Evolutionary conservation across 2,113 vertebrate species (phyloP).

Genomic region (rabbit (Oryctolagus cuniculus)): DNA sequence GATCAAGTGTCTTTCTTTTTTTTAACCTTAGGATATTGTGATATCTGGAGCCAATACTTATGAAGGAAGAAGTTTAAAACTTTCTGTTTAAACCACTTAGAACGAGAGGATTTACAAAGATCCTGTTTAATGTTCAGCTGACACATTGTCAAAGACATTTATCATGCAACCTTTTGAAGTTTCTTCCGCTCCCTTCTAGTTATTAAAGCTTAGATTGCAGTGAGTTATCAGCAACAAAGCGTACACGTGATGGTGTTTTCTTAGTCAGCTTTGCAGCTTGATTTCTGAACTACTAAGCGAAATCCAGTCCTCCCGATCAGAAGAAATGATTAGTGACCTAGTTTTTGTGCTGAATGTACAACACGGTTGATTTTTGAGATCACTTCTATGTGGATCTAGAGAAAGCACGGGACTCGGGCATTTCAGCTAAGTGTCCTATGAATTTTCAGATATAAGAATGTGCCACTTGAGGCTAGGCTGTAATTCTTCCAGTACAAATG

Average conservation of each 20-base stretch:
- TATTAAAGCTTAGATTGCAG: constrained; percentile 87
- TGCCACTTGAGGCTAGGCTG: neutral
- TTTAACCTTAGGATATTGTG: constrained; percentile 84
- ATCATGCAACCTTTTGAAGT: constrained; percentile 89
- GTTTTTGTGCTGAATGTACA: constrained; percentile 60
- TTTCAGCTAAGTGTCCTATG: neutral
- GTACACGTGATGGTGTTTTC: constrained; percentile 78
- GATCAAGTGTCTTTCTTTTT: constrained; percentile 75
- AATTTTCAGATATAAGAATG: constrained; percentile 9
- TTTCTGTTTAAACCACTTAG: constrained; percentile 89
- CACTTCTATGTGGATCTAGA: neutral
- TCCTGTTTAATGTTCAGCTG: constrained; percentile 88
- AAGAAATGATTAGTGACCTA: constrained; percentile 77
- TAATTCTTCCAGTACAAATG: constrained; percentile 24
- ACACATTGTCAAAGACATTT: constrained; percentile 89
- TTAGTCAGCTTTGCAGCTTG: constrained; percentile 79
- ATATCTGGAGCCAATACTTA: constrained; percentile 82
- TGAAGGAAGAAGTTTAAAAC: constrained; percentile 86
- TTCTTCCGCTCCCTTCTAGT: constrained; percentile 82
- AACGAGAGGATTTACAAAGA: constrained; percentile 88
- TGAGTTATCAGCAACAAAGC: constrained; percentile 86
- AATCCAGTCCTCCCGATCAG: constrained; percentile 80
- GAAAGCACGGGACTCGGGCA: neutral
- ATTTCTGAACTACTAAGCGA: constrained; percentile 79
- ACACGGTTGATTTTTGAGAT: constrained; percentile 68